Conservation (phyloP, 2,113 vertebrate species). For the Brevimyrus niger region DNA sequence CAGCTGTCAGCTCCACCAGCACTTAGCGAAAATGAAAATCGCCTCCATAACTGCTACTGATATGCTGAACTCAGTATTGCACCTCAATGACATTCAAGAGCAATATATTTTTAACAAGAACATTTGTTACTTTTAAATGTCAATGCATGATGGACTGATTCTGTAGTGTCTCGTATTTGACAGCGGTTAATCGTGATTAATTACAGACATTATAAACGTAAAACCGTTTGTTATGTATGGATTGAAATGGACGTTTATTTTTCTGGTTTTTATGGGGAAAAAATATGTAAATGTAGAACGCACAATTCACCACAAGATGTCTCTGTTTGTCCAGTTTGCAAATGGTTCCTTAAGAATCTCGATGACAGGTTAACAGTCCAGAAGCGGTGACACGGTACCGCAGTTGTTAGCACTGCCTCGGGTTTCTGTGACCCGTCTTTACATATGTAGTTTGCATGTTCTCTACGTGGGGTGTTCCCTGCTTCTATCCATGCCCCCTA, state of each 20-base stretch:
- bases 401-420: background rate
- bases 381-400: background rate
- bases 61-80: background rate
- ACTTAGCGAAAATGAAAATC: background rate
- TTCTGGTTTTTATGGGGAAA: conserved; percentile 33
- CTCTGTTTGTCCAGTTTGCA: conserved; percentile 37
- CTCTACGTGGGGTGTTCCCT: background rate
- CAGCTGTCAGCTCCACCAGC: conserved; percentile 11
- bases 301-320: conserved; percentile 36
- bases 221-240: background rate
- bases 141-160: background rate
- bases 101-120: background rate
- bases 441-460: background rate
- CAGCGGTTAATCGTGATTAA: background rate
- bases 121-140: background rate
- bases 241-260: background rate
- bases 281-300: conserved; percentile 12
- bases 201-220: background rate
- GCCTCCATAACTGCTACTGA: background rate
- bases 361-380: background rate
- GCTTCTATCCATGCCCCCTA: background rate
- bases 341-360: background rate
- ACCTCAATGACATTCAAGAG: background rate
- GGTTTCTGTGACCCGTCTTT: background rate
- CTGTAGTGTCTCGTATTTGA: background rate